phyloP scores from a whole-genome alignment of 2,113 vertebrate species.

The Gallinago jamesoni region DNA sequence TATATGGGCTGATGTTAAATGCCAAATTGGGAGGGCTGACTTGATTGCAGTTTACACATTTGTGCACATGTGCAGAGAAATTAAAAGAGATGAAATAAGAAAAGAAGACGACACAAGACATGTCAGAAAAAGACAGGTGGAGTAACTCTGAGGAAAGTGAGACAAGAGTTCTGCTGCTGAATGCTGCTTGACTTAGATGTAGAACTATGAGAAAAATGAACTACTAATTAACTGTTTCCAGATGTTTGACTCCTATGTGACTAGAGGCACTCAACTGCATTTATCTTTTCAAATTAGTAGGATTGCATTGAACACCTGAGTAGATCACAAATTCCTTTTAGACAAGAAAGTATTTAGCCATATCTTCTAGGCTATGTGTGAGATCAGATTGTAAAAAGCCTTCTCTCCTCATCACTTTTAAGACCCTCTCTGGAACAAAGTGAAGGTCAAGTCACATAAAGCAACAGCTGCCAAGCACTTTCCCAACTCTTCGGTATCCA shows the following conservation, averaged over 20 bases:
- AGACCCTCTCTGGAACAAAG: not conserved
- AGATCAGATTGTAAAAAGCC: not conserved
- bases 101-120: not conserved
- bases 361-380: not conserved
- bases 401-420: not conserved
- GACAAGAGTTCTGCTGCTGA: not conserved
- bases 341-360: not conserved
- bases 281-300: not conserved
- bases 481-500: not conserved
- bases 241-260: not conserved
- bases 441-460: constrained; percentile 17
- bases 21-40: not conserved
- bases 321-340: not conserved
- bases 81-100: not conserved
- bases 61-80: not conserved
- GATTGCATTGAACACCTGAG: not conserved
- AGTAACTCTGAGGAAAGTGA: not conserved
- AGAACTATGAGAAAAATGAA: not conserved
- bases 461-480: not conserved
- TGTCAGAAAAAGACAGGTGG: not conserved
- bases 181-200: not conserved
- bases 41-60: not conserved
- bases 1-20: not conserved
- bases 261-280: not conserved
- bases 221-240: not conserved